Evolutionary conservation across 2,797 vertebrate genomes (phyloP).

Genomic region (Enteromius anoplus): DNA sequence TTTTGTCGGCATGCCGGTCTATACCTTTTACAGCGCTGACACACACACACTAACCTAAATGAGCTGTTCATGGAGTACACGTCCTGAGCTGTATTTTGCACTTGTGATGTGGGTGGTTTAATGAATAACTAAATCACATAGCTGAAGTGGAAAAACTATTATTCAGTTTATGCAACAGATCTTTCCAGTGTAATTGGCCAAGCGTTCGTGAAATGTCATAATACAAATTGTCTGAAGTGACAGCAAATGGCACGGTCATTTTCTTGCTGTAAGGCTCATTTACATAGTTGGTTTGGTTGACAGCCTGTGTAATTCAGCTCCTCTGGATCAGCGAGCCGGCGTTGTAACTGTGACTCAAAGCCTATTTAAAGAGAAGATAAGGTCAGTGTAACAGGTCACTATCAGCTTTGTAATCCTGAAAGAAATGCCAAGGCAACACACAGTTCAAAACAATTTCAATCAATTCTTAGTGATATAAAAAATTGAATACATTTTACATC

Average conservation of each 20-base stretch:
- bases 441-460: neutral
- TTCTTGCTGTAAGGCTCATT: slow-evolving; percentile 12
- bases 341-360: slow-evolving; percentile 48
- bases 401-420: slow-evolving; percentile 38
- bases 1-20: slow-evolving; percentile 1
- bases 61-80: slow-evolving; percentile 6
- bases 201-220: slow-evolving; percentile 34
- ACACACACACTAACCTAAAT: slow-evolving; percentile 2
- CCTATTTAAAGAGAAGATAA: slow-evolving; percentile 52
- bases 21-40: slow-evolving; percentile 7
- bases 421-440: slow-evolving; percentile 26
- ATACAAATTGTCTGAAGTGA: slow-evolving; percentile 25
- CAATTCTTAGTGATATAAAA: slow-evolving; percentile 9
- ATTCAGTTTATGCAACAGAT: slow-evolving; percentile 20
- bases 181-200: slow-evolving; percentile 12
- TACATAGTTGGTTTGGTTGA: slow-evolving; percentile 38
- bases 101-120: slow-evolving; percentile 56
- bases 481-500: neutral
- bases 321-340: slow-evolving; percentile 32
- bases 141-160: slow-evolving; percentile 7
- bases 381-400: slow-evolving; percentile 50
- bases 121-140: slow-evolving; percentile 55
- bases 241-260: slow-evolving; percentile 9
- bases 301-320: slow-evolving; percentile 44
- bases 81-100: slow-evolving; percentile 48